Evolutionary conservation across 2,888 invertebrate genomes (phyloP).

Genomic region (Leucophora obtusa): DNA sequence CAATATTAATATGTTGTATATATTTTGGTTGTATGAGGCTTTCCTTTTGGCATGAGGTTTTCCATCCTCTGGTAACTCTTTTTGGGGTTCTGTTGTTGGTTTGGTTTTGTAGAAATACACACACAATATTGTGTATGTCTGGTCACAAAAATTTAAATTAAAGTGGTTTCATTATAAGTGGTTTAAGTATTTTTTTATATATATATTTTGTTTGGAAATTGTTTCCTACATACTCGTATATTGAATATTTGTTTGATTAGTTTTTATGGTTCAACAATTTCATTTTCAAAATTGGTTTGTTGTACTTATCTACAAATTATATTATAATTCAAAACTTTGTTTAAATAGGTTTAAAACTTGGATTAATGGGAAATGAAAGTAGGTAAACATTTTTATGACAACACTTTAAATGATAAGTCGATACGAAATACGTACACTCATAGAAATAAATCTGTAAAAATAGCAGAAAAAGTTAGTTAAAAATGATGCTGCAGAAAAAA

Average conservation of each 20-base stretch:
- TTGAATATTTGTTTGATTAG: constrained; percentile 44
- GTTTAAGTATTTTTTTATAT: constrained; percentile 15
- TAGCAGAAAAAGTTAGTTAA: too few species aligned
- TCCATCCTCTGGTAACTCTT: background rate
- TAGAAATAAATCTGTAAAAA: too few species aligned
- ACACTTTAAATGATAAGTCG: too few species aligned
- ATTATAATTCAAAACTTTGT: too few species aligned
- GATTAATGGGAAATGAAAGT: too few species aligned
- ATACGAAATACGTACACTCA: too few species aligned
- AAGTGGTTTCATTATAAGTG: constrained; percentile 48
- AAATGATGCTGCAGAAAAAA: too few species aligned
- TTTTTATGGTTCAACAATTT: constrained; percentile 44
- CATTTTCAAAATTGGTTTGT: background rate
- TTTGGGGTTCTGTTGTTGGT: background rate
- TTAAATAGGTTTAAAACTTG: too few species aligned
- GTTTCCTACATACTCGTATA: background rate
- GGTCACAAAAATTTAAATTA: constrained; percentile 50
- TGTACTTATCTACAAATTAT: too few species aligned
- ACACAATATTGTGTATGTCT: constrained; percentile 1
- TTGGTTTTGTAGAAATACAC: background rate
- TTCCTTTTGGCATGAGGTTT: constrained; percentile 48
- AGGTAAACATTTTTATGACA: too few species aligned
- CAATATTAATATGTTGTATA: constrained; percentile 69
- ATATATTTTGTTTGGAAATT: background rate
- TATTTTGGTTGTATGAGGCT: constrained; percentile 63